Evolutionary conservation across 2,113 vertebrate species (phyloP), one percentile per base, ranked within the genome.

Genomic region (Mesembrinibis cayennensis): DNA sequence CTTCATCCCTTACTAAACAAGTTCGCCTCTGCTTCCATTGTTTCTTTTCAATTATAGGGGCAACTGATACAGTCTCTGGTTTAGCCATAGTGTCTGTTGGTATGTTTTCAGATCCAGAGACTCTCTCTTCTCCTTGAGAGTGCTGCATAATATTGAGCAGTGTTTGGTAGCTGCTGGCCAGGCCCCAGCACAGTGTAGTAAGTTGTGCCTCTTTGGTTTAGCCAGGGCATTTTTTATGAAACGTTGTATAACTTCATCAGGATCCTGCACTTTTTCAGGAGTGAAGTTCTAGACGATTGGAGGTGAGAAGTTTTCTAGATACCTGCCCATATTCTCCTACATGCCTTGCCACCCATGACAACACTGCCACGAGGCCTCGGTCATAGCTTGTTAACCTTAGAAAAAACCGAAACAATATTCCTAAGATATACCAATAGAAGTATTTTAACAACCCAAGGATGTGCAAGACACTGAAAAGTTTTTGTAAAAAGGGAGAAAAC

Each of bases 171-270:
- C 9, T 73, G 7, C 40, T 71, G 14, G 16, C 11, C 30, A 69
- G 16, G 25, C 26, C 30, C 20, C 32, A 45, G 26, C 22, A 82
- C 1, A 1, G 9, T 22, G 18, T 1, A 0, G 4, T 29, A 59
- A 86, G 13, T 19, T 10, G 2, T 63, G 7, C 13, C 55, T 52
- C 26, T 61, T 47, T 80, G 47, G 38, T 61, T 61, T 23, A 69
- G 15, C 4, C 26, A 67, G 11, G 22, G 13, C 11, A 23, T 29
- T 55, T 36, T 69, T 62, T 26, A 22, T 62, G 47, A 72, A 36
- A 62, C 19, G 17, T 76, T 87, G 36, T 67, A 15, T 45, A 13
- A 34, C 42, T 87, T 93, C 36, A 47, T 82, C 42, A 44, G 45
- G 32, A 66, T 92, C 59, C 49, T 42, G 1, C 22, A 65, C 30